Percentiles rank a stretch among this genome's conserved stretches.
These are phyloP conservation scores for Lissocephala sabroskyi DNA, from an alignment of 2,888 invertebrate species.

Conservation along the genomic window DNA sequence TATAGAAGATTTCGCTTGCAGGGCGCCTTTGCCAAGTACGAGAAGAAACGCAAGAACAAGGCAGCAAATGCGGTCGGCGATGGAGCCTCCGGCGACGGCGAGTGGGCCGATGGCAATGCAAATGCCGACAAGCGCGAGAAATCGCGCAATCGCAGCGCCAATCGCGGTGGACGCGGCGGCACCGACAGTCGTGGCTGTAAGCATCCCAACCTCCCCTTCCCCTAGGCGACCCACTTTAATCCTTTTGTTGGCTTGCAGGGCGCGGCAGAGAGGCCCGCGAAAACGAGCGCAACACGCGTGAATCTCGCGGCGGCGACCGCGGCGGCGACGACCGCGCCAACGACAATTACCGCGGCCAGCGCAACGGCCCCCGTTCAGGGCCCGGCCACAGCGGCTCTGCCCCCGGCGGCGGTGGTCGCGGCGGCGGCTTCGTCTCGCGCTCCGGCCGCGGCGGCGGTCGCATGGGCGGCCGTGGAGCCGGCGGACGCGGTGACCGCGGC, in stretches of 20 bases:
- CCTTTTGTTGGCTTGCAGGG: constrained; percentile 68
- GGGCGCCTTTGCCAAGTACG: constrained; percentile 89
- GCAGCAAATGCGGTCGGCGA: constrained; percentile 76
- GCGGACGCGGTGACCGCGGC: constrained; percentile 71
- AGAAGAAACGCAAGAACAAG: constrained; percentile 90
- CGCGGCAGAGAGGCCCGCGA: constrained; percentile 78
- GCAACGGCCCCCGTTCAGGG: constrained; percentile 34
- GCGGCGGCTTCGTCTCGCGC: constrained; percentile 42
- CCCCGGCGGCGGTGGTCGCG: constrained; percentile 49
- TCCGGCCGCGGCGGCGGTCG: constrained; percentile 73
- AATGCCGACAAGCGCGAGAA: constrained; percentile 71
- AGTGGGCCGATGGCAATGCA: constrained; percentile 69
- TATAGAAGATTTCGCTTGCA: constrained; percentile 62
- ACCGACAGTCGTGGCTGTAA: constrained; percentile 76
- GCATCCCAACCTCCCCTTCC: too few relatives aligned
- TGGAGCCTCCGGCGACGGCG: constrained; percentile 72
- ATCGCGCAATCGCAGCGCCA: constrained; percentile 71
- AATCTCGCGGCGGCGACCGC: constrained; percentile 70
- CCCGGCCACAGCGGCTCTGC: constrained; percentile 38
- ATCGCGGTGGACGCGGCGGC: constrained; percentile 71
- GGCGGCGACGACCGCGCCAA: constrained; percentile 47
- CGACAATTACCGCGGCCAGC: constrained; percentile 54
- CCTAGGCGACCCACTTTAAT: too few relatives aligned
- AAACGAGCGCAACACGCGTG: constrained; percentile 75
- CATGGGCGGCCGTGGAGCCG: constrained; percentile 73